Percentiles rank a stretch among this genome's conserved stretches.
phyloP scores from a whole-genome alignment of 2,113 vertebrate genomes.

The Erythrocercus mccallii region DNA sequence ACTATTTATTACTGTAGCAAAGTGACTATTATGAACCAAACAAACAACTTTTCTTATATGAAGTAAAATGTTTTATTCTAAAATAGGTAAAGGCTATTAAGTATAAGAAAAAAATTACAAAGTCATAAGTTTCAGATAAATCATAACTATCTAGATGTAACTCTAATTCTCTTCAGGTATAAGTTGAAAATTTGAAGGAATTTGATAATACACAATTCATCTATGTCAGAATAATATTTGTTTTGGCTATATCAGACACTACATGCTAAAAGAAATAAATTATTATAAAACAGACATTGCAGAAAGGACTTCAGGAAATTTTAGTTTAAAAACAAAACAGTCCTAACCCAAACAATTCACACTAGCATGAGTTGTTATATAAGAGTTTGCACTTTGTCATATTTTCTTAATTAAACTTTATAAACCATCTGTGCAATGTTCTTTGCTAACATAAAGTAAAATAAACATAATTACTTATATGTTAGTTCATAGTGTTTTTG shows the following conservation, averaged over 20 bases:
- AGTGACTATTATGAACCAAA: background rate
- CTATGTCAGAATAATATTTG: background rate
- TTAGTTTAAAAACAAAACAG: slow-evolving; percentile 1
- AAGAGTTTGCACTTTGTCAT: background rate
- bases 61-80: background rate
- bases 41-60: background rate
- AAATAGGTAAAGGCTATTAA: background rate
- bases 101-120: background rate
- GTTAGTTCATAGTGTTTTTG: background rate
- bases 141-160: background rate
- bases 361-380: background rate
- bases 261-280: background rate
- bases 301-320: background rate
- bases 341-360: background rate
- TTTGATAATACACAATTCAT: background rate
- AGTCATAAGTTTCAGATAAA: background rate
- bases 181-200: background rate
- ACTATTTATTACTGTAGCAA: background rate
- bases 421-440: slow-evolving; percentile 39
- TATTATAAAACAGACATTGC: background rate
- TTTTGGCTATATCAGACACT: background rate
- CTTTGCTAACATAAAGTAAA: background rate
- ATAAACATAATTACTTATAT: background rate
- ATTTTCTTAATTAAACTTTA: slow-evolving; percentile 49
- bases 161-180: background rate